Evolutionary conservation across 1,140 invertebrate species (phyloP).

Genomic region (Physella acuta): DNA sequence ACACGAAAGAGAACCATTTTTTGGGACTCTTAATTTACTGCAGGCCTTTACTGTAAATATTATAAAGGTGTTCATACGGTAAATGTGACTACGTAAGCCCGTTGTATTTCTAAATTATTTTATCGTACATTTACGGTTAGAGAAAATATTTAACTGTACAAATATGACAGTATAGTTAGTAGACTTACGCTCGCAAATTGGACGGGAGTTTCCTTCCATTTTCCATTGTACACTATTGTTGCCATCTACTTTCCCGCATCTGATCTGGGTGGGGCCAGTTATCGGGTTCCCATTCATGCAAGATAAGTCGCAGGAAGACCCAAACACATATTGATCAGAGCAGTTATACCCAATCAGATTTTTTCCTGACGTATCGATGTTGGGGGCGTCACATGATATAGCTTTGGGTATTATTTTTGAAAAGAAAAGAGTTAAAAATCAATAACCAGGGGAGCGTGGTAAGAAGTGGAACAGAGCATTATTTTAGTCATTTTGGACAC

Average conservation of each 20-base stretch:
- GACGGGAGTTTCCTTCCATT: neutral
- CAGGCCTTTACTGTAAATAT: neutral
- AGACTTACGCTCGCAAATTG: neutral
- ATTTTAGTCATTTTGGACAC: no score
- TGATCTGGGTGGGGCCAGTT: neutral
- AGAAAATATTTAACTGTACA: neutral
- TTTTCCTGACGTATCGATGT: neutral
- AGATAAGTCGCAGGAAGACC: neutral
- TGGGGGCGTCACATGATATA: neutral
- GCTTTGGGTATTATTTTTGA: no score
- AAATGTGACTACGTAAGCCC: neutral
- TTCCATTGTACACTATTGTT: neutral
- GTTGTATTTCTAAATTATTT: neutral
- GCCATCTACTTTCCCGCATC: neutral
- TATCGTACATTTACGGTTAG: neutral
- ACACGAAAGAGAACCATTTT: neutral
- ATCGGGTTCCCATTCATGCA: neutral
- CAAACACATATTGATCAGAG: neutral
- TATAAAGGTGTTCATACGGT: neutral
- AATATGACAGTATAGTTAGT: neutral
- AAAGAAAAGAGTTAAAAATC: no score
- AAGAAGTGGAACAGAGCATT: no score
- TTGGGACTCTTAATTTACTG: neutral
- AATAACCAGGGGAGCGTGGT: no score
- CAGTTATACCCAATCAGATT: neutral